Conservation (phyloP, 2,888 invertebrate genomes). For the Pterostichus niger region DNA sequence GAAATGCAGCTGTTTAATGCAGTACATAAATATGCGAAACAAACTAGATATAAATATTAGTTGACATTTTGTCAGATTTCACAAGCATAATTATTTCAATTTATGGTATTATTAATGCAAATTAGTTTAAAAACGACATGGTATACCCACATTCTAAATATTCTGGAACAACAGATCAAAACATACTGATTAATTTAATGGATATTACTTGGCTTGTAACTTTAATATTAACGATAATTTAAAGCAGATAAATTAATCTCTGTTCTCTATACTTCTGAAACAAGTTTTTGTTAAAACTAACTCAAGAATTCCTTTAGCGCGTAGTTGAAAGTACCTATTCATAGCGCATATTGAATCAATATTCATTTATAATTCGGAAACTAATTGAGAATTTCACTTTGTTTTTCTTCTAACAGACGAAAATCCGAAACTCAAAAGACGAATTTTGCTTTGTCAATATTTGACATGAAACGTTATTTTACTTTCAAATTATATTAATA, state of each 20-base stretch:
- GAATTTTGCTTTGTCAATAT: background rate
- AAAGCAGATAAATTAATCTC: slow-evolving; percentile 22
- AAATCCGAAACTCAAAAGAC: background rate
- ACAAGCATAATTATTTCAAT: slow-evolving; percentile 28
- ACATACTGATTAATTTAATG: slow-evolving; percentile 45
- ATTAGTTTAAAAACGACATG: slow-evolving; percentile 20
- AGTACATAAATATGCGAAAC: slow-evolving; percentile 1
- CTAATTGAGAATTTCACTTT: background rate
- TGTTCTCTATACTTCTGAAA: slow-evolving; percentile 6
- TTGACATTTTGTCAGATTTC: slow-evolving; percentile 16
- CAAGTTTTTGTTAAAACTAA: background rate
- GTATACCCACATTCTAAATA: slow-evolving; percentile 27
- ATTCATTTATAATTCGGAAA: background rate
- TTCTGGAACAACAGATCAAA: slow-evolving; percentile 41
- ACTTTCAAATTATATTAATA: too few relatives aligned
- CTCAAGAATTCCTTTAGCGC: slow-evolving; percentile 6
- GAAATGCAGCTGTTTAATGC: background rate
- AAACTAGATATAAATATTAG: slow-evolving; percentile 1
- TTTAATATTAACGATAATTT: slow-evolving; percentile 27
- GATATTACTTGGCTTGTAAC: slow-evolving; percentile 33
- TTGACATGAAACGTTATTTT: too few relatives aligned
- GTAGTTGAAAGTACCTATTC: background rate
- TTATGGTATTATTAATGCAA: slow-evolving; percentile 23
- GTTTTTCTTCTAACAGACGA: too few relatives aligned
- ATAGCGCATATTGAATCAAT: slow-evolving; percentile 8